Conservation (phyloP, 64 coral and sea anemone genomes). For the Acropora yongei region DNA sequence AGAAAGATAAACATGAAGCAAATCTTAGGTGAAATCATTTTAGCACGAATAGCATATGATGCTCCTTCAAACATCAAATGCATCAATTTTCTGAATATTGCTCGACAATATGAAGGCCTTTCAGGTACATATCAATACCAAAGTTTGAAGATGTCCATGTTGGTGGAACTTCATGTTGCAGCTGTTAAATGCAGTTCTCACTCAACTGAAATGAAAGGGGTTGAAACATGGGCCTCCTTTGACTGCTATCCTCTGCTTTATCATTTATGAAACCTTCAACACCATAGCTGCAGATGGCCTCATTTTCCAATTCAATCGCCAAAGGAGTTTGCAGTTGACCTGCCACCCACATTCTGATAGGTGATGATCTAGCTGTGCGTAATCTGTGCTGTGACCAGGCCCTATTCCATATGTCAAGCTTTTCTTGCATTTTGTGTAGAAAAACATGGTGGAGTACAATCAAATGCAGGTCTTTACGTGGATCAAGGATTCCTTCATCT, state of each 20-base stretch:
- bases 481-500: conserved; percentile 70
- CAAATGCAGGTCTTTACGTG: conserved; percentile 60
- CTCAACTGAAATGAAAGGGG: conserved; percentile 21
- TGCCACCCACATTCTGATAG: conserved; percentile 60
- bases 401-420: conserved; percentile 45
- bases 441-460: conserved; percentile 79
- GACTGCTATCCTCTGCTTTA: conserved; percentile 25
- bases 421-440: conserved; percentile 63
- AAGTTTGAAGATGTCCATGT: conserved; percentile 72
- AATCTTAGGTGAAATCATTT: conserved; percentile 12
- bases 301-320: conserved; percentile 40
- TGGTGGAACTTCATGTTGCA: conserved; percentile 46
- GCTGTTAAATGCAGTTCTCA: conserved; percentile 44
- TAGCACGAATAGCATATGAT: background rate
- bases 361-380: conserved; percentile 64
- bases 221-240: conserved; percentile 54
- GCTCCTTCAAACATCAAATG: background rate
- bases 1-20: background rate
- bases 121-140: conserved; percentile 75
- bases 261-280: conserved; percentile 67
- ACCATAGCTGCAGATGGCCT: conserved; percentile 51
- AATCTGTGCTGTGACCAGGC: conserved; percentile 71
- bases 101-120: conserved; percentile 22
- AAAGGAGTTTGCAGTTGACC: conserved; percentile 73
- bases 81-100: conserved; percentile 6